Evolutionary conservation across 2,888 invertebrate genomes (phyloP), one percentile per base, ranked within the genome.

Genomic region (Schizotus pectinicornis): DNA sequence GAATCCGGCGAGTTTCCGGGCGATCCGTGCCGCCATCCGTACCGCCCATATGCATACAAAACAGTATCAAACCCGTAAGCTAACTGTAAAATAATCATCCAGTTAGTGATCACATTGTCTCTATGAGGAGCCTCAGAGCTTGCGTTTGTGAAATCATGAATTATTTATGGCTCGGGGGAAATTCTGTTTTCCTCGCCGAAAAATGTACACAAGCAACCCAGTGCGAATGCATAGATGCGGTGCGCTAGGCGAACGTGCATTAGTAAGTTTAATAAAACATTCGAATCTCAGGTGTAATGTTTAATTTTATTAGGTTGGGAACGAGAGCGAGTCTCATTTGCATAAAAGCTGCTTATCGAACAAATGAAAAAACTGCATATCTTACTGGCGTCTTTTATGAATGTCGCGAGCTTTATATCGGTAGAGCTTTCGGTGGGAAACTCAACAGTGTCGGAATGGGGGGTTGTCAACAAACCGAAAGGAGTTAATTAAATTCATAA

Each of bases 131-230:
- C 50, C 53, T 41, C 56, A 62, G 56, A 62, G 59, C 56, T 62
- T 60, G 64, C 65, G 67, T 69, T 69, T 69, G 67, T 61, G 64
- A 69, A 65, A 59, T 67, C 69, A 73, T 73, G 73, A 72, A 74
- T 72, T 71, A 74, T 74, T 71, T 70, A 73, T 73, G 65, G 66
- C 72, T 69, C 74, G 55, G 61, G 74, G 74, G 74, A 74, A 74
- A 74, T 73, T 70, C 68, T 64, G 68, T 68, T 70, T 67, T 61
- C 62, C 43, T 62, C 52, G 42, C 39, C 51, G 48, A 61, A 63
- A 63, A 63, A 58, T 63, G 49, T 56, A 36, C 45, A 50, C 49
- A 45, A 22, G 34, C 48, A 47, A 58, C 58, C 61, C 57, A 42
- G 54, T 39, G 14, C 35, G 22, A 51, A 13, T 36, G 36, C 11